Evolutionary conservation across 2,113 vertebrate genomes (phyloP).

Genomic region (Pelodiscus sinensis): DNA sequence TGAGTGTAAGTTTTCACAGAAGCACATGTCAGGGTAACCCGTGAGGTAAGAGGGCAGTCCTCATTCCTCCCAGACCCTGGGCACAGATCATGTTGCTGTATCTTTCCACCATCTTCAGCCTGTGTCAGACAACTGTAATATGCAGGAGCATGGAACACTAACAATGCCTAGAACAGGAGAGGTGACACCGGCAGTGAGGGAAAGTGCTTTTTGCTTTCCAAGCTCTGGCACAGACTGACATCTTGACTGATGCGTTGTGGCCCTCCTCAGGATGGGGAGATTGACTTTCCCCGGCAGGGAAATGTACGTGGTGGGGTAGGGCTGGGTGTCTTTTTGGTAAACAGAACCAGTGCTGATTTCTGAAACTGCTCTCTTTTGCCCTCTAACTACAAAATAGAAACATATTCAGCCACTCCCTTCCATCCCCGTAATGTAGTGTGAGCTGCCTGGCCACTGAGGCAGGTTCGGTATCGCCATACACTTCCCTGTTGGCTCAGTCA

Average conservation of each 20-base stretch:
- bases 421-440: conserved; percentile 46
- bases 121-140: conserved; percentile 28
- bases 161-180: conserved; percentile 61
- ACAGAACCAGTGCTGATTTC: conserved; percentile 58
- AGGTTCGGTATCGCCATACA: conserved; percentile 31
- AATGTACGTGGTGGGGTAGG: conserved; percentile 32
- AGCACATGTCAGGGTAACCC: conserved; percentile 74
- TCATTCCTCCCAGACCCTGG: conserved; percentile 66
- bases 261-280: conserved; percentile 50
- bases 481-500: background rate
- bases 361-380: conserved; percentile 57
- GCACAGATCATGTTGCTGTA: conserved; percentile 55
- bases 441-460: conserved; percentile 51
- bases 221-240: conserved; percentile 49
- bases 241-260: conserved; percentile 24
- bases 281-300: background rate
- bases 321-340: conserved; percentile 71
- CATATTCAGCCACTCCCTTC: conserved; percentile 60
- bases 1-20: conserved; percentile 69
- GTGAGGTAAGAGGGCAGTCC: conserved; percentile 67
- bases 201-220: conserved; percentile 65
- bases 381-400: conserved; percentile 62
- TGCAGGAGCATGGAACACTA: conserved; percentile 60
- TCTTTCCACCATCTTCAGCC: conserved; percentile 65
- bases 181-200: conserved; percentile 43